Conservation (phyloP, 1,140 invertebrate genomes). For the Ceratina calcarata region DNA sequence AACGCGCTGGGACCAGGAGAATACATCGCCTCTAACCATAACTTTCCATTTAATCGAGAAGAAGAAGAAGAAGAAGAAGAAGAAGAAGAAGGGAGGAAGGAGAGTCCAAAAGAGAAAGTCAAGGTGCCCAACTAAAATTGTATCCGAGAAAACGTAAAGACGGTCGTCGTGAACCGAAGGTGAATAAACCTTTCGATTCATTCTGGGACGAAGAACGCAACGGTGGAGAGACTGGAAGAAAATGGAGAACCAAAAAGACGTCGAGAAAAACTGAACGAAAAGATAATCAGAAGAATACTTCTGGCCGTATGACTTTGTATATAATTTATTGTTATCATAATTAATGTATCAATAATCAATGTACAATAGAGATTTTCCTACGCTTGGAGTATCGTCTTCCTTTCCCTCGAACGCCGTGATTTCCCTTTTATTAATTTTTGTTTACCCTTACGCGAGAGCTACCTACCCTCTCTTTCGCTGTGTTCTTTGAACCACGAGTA, state of each 20-base stretch:
- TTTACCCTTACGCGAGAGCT: slow-evolving; percentile 6
- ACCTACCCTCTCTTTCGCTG: background rate
- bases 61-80: background rate
- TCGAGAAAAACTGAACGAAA: slow-evolving; percentile 20
- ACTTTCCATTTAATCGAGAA: background rate
- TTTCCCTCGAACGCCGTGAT: slow-evolving; percentile 53
- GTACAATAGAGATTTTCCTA: slow-evolving; percentile 80
- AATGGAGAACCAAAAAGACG: background rate
- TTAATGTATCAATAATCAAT: slow-evolving; percentile 80
- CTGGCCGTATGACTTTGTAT: slow-evolving; percentile 75
- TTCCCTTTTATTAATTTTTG: slow-evolving; percentile 39
- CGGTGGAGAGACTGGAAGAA: background rate
- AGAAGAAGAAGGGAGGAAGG: background rate
- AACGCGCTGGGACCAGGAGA: slow-evolving; percentile 12
- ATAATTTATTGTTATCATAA: slow-evolving; percentile 80
- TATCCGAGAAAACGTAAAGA: background rate
- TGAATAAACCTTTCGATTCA: background rate
- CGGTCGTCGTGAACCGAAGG: background rate
- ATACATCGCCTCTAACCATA: slow-evolving; percentile 2
- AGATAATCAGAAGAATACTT: slow-evolving; percentile 52
- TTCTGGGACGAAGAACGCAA: background rate
- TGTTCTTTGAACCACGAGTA: slow-evolving; percentile 42
- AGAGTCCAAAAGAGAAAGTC: background rate
- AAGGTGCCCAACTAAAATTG: background rate
- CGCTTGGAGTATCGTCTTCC: slow-evolving; percentile 71